Base-by-base conservation (phyloP, 2,888 invertebrate genomes). In the Linyphia triangularis region DNA sequence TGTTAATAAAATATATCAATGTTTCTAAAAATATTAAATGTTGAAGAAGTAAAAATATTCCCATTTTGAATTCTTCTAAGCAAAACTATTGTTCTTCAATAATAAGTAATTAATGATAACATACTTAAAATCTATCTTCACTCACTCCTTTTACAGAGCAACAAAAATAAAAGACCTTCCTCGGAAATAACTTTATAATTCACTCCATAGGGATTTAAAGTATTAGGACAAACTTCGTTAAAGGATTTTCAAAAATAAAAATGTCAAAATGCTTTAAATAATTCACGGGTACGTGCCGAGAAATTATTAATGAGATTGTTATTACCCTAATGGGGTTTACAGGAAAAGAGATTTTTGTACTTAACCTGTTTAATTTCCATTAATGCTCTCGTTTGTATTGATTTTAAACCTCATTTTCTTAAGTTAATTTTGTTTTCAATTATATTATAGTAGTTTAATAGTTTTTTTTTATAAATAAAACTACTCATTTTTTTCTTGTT, bases 251-350 rank as follows among this genome's bases (percentile, higher is more conserved):
- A 63, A 63, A 63, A 63, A 26, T 13, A 26, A 57, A 57, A 57
- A 57, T 19, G 22, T 7, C 2, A 0, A 2, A 30, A n/a, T 33
- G 26, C 59, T 59, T 67, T 84, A 65, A 73, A 77, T 77, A 67
- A 84, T 84, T 75, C 59, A 69, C 59, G 59, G 28, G 69, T 84
- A n/a, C 67, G n/a, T 59, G 13, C 33, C 28, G 30, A 19, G 40
- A 63, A 67, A 84, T 84, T 84, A 84, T 84, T 84, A 77, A 84
- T 67, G 75, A 77, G 57, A 75, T 19, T 40, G 69, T 77, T 84
- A 84, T 77, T 84, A 84, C 67, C 75, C 67, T 84, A 84, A 84
- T 84, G 77, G 67, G 67, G 19, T 73, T 30, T 73, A 73, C 57
- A 65, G 24, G 26, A n/a, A 43, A 59, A 1, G 30, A 19, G 73